Percentiles rank a stretch among this genome's conserved stretches.
Conservation (phyloP, 1,140 invertebrate species). For the Zophobas atratus region DNA sequence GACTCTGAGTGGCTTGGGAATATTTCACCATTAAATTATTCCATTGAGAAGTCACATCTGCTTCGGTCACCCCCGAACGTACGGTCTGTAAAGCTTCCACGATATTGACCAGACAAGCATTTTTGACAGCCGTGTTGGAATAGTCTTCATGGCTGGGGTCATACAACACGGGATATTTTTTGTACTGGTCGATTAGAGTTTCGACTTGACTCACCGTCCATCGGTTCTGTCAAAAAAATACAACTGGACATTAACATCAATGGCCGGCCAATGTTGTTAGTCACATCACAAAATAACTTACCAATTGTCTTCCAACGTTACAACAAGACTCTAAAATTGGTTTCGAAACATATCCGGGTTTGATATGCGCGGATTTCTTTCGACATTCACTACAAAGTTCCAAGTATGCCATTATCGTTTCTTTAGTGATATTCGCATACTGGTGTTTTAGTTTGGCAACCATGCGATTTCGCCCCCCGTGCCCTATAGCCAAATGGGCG, state of each 20-base stretch:
- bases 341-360: constrained; percentile 18
- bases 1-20: neutral
- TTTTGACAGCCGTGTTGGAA: neutral
- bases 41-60: neutral
- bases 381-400: constrained; percentile 38
- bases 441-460: constrained; percentile 43
- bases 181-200: constrained; percentile 9
- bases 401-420: constrained; percentile 50
- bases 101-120: neutral
- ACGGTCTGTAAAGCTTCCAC: neutral
- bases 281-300: too few species aligned
- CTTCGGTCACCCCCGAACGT: neutral
- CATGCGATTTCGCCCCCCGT: constrained; percentile 53
- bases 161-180: constrained; percentile 5
- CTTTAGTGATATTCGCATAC: constrained; percentile 52
- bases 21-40: constrained; percentile 1
- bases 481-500: constrained; percentile 46
- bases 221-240: neutral
- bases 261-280: neutral
- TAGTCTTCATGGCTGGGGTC: neutral
- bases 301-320: neutral
- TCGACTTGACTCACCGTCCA: neutral
- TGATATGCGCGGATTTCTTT: constrained; percentile 23
- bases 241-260: too few species aligned
- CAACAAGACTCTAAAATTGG: constrained; percentile 43